phyloP scores from a whole-genome alignment of 2,888 invertebrate genomes.

The Ectobius pallidus region DNA sequence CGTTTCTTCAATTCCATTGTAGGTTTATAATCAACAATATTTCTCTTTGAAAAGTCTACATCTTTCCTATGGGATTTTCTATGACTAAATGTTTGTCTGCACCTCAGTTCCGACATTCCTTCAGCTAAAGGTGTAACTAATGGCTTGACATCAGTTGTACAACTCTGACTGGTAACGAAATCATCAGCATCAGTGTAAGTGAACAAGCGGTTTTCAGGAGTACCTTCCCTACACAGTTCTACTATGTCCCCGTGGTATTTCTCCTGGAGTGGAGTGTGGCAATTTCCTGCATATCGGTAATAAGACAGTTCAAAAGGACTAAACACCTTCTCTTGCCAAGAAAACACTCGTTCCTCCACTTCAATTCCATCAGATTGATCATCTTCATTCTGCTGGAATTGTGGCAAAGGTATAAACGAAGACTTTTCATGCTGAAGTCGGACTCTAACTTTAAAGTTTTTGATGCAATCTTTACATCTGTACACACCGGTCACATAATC shows the following conservation, averaged over 20 bases:
- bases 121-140: conserved; percentile 34
- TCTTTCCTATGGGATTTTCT: conserved; percentile 45
- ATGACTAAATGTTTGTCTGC: conserved; percentile 39
- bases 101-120: conserved; percentile 41
- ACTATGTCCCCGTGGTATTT: conserved; percentile 59
- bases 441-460: conserved; percentile 56
- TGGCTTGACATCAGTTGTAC: conserved; percentile 41
- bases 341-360: conserved; percentile 55
- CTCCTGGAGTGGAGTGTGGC: conserved; percentile 65
- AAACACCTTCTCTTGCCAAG: conserved; percentile 77
- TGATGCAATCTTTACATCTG: conserved; percentile 59
- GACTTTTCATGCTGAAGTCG: conserved; percentile 42
- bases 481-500: conserved; percentile 54
- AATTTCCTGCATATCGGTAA: conserved; percentile 64
- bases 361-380: conserved; percentile 25
- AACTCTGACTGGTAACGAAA: conserved; percentile 45
- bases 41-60: conserved; percentile 51
- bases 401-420: conserved; percentile 38
- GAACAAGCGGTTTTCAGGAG: conserved; percentile 55
- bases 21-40: conserved; percentile 50
- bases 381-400: conserved; percentile 34
- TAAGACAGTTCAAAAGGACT: conserved; percentile 61
- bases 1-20: conserved; percentile 47
- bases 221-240: conserved; percentile 48
- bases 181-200: conserved; percentile 66